phyloP scores from a whole-genome alignment of 2,888 invertebrate genomes.

The Empis livida region DNA sequence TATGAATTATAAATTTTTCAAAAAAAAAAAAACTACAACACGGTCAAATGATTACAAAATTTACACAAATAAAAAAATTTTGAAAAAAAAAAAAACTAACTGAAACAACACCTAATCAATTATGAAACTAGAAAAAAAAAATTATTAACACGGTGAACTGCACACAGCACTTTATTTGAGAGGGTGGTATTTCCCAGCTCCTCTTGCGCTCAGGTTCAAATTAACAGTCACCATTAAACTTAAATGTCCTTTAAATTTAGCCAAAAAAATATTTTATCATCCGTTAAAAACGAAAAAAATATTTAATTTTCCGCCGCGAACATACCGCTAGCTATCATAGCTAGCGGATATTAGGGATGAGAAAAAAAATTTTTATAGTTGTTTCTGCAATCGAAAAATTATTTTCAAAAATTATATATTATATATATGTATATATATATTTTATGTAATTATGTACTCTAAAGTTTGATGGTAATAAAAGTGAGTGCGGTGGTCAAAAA shows the following conservation, averaged over 20 bases:
- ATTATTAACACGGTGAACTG: too few relatives aligned
- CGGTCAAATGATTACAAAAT: too few relatives aligned
- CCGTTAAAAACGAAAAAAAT: not conserved
- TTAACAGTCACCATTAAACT: not conserved
- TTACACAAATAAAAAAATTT: too few relatives aligned
- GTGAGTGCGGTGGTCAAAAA: not conserved
- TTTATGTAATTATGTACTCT: not conserved
- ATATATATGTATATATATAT: not conserved
- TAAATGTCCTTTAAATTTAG: too few relatives aligned
- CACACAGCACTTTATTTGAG: not conserved
- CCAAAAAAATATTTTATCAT: too few relatives aligned
- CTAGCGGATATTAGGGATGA: not conserved
- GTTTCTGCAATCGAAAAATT: not conserved
- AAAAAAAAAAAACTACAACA: too few relatives aligned
- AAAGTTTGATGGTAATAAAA: too few relatives aligned
- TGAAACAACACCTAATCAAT: too few relatives aligned
- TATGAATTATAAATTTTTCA: too few relatives aligned
- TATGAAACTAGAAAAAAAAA: too few relatives aligned
- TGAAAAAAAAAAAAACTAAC: too few relatives aligned
- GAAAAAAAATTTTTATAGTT: not conserved
- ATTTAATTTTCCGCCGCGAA: not conserved
- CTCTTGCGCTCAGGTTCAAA: conserved; percentile 6
- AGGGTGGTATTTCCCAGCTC: conserved; percentile 1
- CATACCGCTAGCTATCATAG: not conserved
- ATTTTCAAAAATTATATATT: not conserved